Conservation (phyloP, 2,888 invertebrate species). For the Clitarchus hookeri region DNA sequence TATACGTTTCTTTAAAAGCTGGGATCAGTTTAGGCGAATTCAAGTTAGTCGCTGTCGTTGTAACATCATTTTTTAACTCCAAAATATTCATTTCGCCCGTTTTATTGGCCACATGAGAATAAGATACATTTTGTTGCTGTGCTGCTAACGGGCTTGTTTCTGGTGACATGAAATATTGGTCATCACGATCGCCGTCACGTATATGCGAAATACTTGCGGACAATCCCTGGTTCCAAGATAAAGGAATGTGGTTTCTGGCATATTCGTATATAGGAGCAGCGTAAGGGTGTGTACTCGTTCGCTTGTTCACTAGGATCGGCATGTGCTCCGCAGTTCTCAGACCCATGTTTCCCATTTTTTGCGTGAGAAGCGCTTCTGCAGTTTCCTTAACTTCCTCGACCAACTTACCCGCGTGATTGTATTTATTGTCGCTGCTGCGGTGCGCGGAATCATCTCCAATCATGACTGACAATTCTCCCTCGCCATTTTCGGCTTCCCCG, state of each 20-base stretch:
- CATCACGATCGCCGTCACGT: background rate
- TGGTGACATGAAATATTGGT: background rate
- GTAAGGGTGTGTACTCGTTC: background rate
- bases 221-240: background rate
- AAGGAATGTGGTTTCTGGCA: background rate
- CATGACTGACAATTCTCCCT: too few relatives aligned
- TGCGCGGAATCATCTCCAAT: too few relatives aligned
- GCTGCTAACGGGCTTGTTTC: background rate
- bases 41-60: background rate
- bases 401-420: background rate
- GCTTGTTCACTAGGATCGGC: background rate
- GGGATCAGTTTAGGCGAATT: background rate
- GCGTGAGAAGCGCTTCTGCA: background rate
- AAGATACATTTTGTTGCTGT: too few relatives aligned
- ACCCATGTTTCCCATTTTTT: background rate
- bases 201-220: background rate
- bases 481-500: too few relatives aligned
- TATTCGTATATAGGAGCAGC: background rate
- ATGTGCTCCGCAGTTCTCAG: background rate
- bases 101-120: background rate
- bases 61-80: background rate
- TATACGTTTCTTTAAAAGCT: background rate
- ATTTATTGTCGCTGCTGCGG: background rate
- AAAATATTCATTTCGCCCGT: background rate
- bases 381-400: background rate